Base-by-base conservation (phyloP, 2,888 invertebrate genomes). In the Monochamus alternatus region DNA sequence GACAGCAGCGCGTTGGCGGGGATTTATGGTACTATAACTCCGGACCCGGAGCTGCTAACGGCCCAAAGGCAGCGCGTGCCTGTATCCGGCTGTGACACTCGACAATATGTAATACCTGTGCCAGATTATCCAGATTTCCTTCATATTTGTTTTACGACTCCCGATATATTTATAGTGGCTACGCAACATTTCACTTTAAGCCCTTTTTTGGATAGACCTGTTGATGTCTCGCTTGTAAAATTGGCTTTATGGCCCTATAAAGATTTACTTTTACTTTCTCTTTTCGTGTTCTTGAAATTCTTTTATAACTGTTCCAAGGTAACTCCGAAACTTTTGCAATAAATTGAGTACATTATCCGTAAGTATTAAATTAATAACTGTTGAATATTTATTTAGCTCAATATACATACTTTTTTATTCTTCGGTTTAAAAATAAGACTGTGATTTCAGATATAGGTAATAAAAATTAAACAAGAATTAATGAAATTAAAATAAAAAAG, bases 1-100 rank as follows among this genome's bases (percentile, higher is more conserved):
- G 87, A 86, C 86, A 85, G 85, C 86, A 84, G 86, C 82, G 85
- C 84, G 82, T 81, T 77, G 84, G 83, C 83, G 84, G 85, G 85
- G 86, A 87, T 86, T 87, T 87, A 87, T 87, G 85, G 84, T 74
- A 75, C 76, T 75, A 78, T 79, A 77, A 77, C 77, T 79, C 75
- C 75, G 75, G 77, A 66, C 73, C 72, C 83, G 80, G 79, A 84
- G 82, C 85, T 84, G 84, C 83, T 82, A 81, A 80, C 81, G 80
- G 83, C 83, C 82, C 81, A 80, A 79, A 78, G 81, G 77, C 79
- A 84, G 81, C 85, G 83, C 85, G 85, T 85, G 85, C 84, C 83
- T 78, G 82, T 78, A 81, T 83, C 84, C 84, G 83, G 80, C 80
- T 81, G 81, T 81, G 83, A 82, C 84, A 83, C 81, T 80, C 82